Evolutionary conservation across 2,113 vertebrate species (phyloP).

Genomic region (Eurystomus gularis): DNA sequence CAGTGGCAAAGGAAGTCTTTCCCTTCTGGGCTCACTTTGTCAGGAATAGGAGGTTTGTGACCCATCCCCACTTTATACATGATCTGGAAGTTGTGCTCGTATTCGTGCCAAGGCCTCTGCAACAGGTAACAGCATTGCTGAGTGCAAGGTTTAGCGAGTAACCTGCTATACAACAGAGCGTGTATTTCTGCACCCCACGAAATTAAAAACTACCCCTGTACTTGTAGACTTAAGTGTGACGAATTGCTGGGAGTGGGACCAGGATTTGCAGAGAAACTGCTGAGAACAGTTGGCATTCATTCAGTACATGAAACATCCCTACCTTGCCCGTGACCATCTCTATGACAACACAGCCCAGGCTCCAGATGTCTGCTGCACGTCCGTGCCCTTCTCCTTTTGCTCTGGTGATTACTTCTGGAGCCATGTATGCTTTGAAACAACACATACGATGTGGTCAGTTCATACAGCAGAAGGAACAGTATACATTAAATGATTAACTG

Average conservation of each 20-base stretch:
- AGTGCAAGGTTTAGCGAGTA: not conserved
- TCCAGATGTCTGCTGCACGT: slow-evolving; percentile 97
- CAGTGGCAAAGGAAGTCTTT: slow-evolving; percentile 96
- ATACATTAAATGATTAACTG: not conserved
- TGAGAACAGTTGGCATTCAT: not conserved
- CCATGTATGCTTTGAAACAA: slow-evolving; percentile 91
- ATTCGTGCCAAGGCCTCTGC: slow-evolving; percentile 98
- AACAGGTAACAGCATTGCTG: not conserved
- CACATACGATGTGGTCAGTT: not conserved
- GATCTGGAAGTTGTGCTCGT: slow-evolving; percentile 99
- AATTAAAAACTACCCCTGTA: not conserved
- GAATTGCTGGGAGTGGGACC: not conserved
- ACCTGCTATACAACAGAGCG: not conserved
- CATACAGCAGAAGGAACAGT: not conserved
- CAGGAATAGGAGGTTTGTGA: slow-evolving; percentile 95
- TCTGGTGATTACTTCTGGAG: slow-evolving; percentile 97
- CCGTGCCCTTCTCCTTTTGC: slow-evolving; percentile 98
- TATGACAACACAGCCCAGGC: slow-evolving; percentile 94
- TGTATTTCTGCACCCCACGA: not conserved
- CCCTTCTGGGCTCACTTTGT: slow-evolving; percentile 94
- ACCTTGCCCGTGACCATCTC: slow-evolving; percentile 99
- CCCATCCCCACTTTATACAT: slow-evolving; percentile 99
- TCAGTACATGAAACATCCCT: not conserved
- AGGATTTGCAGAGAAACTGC: not conserved
- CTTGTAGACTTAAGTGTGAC: not conserved